These are phyloP conservation scores for Byasa hedistus DNA, from an alignment of 2,888 invertebrate genomes.

Conservation along the genomic window DNA sequence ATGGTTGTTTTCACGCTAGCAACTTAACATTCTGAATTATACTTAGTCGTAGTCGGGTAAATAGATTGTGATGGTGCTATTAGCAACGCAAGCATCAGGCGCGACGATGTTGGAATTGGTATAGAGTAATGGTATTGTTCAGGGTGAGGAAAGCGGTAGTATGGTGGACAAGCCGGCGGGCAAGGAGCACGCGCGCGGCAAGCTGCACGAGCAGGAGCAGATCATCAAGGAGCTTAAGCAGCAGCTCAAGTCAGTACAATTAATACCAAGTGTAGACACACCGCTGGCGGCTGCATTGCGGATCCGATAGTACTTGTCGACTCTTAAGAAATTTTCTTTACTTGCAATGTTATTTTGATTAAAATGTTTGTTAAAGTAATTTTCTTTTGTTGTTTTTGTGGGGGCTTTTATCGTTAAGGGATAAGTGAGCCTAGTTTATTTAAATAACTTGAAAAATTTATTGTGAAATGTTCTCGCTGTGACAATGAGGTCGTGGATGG, in stretches of 20 bases:
- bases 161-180: slow-evolving; percentile 43
- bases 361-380: background rate
- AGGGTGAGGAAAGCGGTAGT: slow-evolving; percentile 79
- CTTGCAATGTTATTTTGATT: background rate
- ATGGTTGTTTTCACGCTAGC: background rate
- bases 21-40: background rate
- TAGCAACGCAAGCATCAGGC: background rate
- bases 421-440: too few relatives aligned
- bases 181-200: slow-evolving; percentile 66
- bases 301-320: background rate
- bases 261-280: slow-evolving; percentile 17
- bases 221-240: slow-evolving; percentile 92
- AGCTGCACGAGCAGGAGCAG: slow-evolving; percentile 82
- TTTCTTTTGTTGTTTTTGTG: too few relatives aligned
- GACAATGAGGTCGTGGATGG: too few relatives aligned
- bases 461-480: too few relatives aligned
- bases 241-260: slow-evolving; percentile 89
- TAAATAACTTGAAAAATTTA: too few relatives aligned
- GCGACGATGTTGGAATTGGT: background rate
- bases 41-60: background rate
- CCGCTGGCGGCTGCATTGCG: background rate
- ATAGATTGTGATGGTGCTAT: slow-evolving; percentile 1
- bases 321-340: background rate
- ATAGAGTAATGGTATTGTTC: slow-evolving; percentile 75
- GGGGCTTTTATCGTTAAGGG: too few relatives aligned